A percentile compares a stretch with the other conserved stretches of the same genome.
Conservation (phyloP, 2,113 vertebrate species). For the Cyprinodon tularosa region DNA sequence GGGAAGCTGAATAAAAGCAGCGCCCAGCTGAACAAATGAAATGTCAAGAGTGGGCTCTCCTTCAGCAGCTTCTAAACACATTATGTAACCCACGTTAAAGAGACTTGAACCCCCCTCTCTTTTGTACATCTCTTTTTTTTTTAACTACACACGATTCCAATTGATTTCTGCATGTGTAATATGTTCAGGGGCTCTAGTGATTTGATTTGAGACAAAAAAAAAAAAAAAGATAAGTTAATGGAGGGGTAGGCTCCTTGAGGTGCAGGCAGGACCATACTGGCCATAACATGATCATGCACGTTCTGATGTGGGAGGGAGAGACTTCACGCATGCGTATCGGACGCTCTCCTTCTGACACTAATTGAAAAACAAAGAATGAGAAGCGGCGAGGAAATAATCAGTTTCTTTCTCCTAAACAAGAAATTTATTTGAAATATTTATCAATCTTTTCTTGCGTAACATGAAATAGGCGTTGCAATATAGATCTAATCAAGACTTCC, state of each 20-base stretch:
- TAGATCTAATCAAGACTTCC: constrained; percentile 9
- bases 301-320: constrained; percentile 58
- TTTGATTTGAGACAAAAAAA: constrained; percentile 5
- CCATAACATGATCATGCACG: constrained; percentile 30
- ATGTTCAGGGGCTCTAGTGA: background rate
- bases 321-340: constrained; percentile 75
- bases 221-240: background rate
- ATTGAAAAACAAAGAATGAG: constrained; percentile 75
- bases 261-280: constrained; percentile 8
- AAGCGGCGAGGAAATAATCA: constrained; percentile 41
- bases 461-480: constrained; percentile 2
- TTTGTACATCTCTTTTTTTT: background rate
- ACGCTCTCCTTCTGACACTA: constrained; percentile 29
- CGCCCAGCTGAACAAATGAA: background rate
- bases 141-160: background rate
- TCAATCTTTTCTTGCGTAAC: constrained; percentile 4
- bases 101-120: background rate
- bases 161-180: background rate
- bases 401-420: constrained; percentile 26
- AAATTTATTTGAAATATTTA: constrained; percentile 16
- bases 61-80: constrained; percentile 20
- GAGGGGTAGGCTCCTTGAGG: background rate
- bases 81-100: constrained; percentile 28
- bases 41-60: constrained; percentile 2
- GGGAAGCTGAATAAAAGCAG: background rate